These are phyloP conservation scores for Chymomyza procnemis DNA, from an alignment of 2,888 invertebrate species.

Conservation along the genomic window DNA sequence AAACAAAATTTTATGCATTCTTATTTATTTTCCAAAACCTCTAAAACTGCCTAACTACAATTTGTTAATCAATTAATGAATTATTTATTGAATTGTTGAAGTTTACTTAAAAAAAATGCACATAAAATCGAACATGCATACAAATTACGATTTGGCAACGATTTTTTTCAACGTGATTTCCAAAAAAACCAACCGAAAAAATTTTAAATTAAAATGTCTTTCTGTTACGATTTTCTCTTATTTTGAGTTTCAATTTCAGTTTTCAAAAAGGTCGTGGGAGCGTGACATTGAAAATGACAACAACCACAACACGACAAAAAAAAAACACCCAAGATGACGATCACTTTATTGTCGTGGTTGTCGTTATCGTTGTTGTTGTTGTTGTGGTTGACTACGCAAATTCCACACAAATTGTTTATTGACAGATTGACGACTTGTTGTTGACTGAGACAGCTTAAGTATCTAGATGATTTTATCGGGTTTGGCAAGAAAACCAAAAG, in stretches of 20 bases:
- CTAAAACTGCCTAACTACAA: neutral
- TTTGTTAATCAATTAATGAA: neutral
- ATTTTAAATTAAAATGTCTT: neutral
- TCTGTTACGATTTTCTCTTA: conserved; percentile 4
- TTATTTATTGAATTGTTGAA: neutral
- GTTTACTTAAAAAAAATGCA: neutral
- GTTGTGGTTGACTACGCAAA: neutral
- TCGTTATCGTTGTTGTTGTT: neutral
- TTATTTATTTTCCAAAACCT: neutral
- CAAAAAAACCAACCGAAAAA: no score
- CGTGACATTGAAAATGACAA: conserved; percentile 46
- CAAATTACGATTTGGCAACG: neutral
- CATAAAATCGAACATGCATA: neutral
- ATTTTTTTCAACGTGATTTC: neutral
- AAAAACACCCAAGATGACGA: neutral
- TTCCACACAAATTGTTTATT: neutral
- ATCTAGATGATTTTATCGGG: neutral
- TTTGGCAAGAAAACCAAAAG: neutral
- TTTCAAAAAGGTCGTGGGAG: conserved; percentile 58
- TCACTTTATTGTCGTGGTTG: no score
- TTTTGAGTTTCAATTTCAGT: neutral
- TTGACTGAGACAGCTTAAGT: neutral
- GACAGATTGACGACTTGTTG: neutral
- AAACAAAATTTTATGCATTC: neutral
- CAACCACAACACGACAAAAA: neutral